These are phyloP conservation scores for Merluccius polli DNA, from an alignment of 2,797 vertebrate genomes.

Conservation along the genomic window DNA sequence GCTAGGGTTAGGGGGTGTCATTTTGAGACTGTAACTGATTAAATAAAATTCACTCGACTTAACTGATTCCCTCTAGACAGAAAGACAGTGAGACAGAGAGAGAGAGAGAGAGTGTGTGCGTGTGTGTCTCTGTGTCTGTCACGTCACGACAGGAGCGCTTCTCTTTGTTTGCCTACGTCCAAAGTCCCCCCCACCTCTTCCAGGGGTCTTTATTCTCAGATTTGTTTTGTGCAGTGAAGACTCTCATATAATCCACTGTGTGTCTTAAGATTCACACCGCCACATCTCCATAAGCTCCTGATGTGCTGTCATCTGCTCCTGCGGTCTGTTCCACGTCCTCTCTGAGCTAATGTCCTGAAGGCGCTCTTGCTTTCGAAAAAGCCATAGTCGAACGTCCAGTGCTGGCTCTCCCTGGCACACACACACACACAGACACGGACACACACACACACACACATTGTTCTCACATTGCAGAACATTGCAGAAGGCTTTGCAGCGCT, in stretches of 20 bases:
- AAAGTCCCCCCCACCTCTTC: not conserved
- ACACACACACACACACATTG: not conserved
- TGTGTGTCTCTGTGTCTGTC: not conserved
- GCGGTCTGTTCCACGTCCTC: conserved; percentile 67
- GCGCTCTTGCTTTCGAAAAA: not conserved
- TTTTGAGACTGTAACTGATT: no score
- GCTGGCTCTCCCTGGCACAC: no score
- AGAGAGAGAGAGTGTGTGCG: not conserved
- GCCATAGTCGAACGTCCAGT: no score
- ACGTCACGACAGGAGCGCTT: conserved; percentile 21
- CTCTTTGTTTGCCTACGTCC: no score
- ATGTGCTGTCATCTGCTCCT: conserved; percentile 8
- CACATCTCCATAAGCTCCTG: conserved; percentile 8
- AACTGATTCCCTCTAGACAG: conserved; percentile 1
- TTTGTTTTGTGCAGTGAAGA: not conserved
- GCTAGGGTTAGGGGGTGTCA: no score
- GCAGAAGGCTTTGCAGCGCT: not conserved
- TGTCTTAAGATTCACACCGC: conserved; percentile 5
- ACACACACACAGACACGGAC: no score
- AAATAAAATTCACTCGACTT: no score
- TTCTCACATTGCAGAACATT: not conserved
- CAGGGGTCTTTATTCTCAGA: not conserved
- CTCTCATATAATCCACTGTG: conserved; percentile 22
- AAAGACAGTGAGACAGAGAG: not conserved
- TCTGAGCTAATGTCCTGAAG: conserved; percentile 15